A percentile compares a stretch with the other conserved stretches of the same genome.
Evolutionary conservation across 2,888 invertebrate genomes (phyloP).

Genomic region (Netelia fuscicornis): DNA sequence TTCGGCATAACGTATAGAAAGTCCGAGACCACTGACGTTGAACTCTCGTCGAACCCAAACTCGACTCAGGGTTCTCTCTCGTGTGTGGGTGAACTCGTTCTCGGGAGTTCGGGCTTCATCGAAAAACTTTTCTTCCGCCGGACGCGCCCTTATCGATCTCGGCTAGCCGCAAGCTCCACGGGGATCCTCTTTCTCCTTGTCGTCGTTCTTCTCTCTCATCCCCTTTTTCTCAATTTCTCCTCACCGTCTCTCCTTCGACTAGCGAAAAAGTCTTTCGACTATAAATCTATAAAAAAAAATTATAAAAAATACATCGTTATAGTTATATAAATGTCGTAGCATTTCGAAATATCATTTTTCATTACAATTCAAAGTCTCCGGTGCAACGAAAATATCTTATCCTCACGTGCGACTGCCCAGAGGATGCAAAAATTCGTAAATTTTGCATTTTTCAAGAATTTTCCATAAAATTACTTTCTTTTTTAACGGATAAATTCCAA

Average conservation of each 20-base stretch:
- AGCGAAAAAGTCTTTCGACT: slow-evolving; percentile 27
- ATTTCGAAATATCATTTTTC: too few species aligned
- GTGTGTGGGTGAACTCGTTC: slow-evolving; percentile 43
- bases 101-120: slow-evolving; percentile 44
- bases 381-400: too few species aligned
- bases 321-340: background rate
- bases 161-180: slow-evolving; percentile 54
- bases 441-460: too few species aligned
- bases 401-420: too few species aligned
- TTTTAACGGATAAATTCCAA: too few species aligned
- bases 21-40: slow-evolving; percentile 39
- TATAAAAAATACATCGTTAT: background rate
- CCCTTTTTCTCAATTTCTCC: background rate
- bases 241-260: background rate
- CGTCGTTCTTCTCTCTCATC: background rate
- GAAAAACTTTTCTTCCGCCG: slow-evolving; percentile 67
- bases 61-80: slow-evolving; percentile 9
- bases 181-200: slow-evolving; percentile 42
- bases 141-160: slow-evolving; percentile 67
- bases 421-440: too few species aligned
- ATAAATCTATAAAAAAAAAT: background rate
- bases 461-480: too few species aligned
- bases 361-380: too few species aligned
- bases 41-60: slow-evolving; percentile 54
- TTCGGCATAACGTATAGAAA: slow-evolving; percentile 18